Percentiles rank a stretch among this genome's conserved stretches.
phyloP scores from a whole-genome alignment of 2,797 vertebrate species.

The Phataginus tetradactyla region DNA sequence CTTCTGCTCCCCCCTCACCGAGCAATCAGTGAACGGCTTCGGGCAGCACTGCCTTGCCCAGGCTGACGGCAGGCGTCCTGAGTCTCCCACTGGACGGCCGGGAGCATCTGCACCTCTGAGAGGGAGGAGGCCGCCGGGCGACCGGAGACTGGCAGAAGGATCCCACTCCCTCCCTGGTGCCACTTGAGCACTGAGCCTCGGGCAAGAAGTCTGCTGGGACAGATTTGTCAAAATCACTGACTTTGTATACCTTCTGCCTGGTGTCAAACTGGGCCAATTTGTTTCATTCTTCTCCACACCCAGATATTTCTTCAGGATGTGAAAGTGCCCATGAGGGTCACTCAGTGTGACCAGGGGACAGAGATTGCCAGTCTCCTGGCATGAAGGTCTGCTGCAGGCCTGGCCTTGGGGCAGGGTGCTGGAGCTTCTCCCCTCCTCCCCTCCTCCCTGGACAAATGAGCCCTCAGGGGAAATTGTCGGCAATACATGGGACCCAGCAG shows the following conservation, averaged over 20 bases:
- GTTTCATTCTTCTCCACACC: neutral
- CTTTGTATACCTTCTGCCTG: neutral
- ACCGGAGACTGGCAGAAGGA: neutral
- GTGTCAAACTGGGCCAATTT: neutral
- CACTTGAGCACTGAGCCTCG: neutral
- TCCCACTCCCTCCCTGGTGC: rapidly evolving
- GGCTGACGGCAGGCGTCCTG: neutral
- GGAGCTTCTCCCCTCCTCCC: neutral
- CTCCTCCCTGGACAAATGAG: neutral
- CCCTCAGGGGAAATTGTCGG: neutral
- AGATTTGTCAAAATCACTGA: neutral
- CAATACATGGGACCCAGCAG: neutral
- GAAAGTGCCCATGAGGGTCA: neutral
- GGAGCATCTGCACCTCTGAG: neutral
- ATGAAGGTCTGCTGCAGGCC: neutral
- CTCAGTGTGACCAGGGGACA: neutral
- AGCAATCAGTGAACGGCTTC: rapidly evolving
- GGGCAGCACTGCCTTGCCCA: neutral
- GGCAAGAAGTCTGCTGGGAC: neutral
- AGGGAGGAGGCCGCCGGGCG: too few species aligned
- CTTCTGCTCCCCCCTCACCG: neutral
- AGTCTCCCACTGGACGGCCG: neutral
- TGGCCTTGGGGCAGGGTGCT: neutral
- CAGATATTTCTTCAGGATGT: neutral
- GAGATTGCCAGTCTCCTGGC: neutral